phyloP scores from a whole-genome alignment of 2,888 invertebrate species.

The Epinotia nisella region DNA sequence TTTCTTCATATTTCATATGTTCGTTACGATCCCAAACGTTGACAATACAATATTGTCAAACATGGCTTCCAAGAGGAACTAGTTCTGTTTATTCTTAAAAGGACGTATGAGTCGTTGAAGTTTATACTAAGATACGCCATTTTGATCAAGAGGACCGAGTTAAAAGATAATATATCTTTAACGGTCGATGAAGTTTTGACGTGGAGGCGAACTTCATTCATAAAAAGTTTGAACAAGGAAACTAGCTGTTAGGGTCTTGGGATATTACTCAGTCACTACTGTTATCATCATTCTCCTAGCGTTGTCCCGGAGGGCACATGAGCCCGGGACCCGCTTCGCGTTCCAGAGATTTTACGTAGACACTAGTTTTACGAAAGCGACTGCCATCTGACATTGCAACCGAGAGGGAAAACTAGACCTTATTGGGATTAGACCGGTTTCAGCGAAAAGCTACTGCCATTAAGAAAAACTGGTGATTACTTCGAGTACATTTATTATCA shows the following conservation, averaged over 20 bases:
- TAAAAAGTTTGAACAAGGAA: constrained; percentile 47
- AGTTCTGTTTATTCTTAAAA: neutral
- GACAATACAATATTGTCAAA: constrained; percentile 28
- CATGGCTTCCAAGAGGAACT: constrained; percentile 14
- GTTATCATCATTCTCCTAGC: no score
- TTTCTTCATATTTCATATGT: constrained; percentile 30
- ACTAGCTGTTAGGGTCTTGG: constrained; percentile 50
- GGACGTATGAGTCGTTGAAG: neutral
- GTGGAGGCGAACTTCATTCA: constrained; percentile 58
- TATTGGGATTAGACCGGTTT: no score
- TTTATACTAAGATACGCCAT: neutral
- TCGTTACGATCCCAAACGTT: neutral
- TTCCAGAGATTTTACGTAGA: no score
- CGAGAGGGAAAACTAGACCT: no score
- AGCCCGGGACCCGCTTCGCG: no score
- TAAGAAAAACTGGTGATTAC: neutral
- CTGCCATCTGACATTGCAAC: no score
- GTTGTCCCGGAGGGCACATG: no score
- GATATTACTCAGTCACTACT: constrained; percentile 4
- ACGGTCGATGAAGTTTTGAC: constrained; percentile 73
- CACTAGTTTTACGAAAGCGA: no score
- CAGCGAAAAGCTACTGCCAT: constrained; percentile 9
- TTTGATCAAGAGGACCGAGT: constrained; percentile 51
- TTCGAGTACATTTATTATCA: no score
- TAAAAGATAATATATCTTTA: constrained; percentile 70